These are phyloP conservation scores for Frieseomelitta varia DNA, from an alignment of 1,140 invertebrate species.

Conservation along the genomic window DNA sequence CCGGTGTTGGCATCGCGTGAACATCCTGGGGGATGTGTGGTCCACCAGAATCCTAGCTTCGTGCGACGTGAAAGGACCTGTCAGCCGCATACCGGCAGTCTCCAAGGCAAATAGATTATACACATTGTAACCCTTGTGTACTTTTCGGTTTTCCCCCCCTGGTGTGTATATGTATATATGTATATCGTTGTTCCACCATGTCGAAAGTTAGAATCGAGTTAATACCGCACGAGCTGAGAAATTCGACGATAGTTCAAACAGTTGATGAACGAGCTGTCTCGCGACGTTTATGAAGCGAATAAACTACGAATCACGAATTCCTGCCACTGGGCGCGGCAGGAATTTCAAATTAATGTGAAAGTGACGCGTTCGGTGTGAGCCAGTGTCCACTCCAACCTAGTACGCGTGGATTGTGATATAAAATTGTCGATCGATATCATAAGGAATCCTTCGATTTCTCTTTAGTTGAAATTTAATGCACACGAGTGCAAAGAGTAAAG, in stretches of 20 bases:
- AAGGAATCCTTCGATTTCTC: too few species aligned
- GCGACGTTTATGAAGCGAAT: not conserved
- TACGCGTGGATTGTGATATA: not conserved
- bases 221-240: not conserved
- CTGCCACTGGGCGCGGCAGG: too few species aligned
- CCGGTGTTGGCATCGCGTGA: not conserved
- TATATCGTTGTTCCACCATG: not conserved
- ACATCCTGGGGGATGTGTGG: constrained; percentile 19
- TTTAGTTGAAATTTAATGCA: too few species aligned
- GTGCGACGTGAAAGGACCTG: constrained; percentile 8
- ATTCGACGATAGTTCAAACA: not conserved
- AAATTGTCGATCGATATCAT: too few species aligned
- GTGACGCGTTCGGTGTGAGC: not conserved
- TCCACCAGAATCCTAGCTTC: constrained; percentile 6
- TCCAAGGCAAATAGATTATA: constrained; percentile 37
- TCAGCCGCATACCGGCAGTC: constrained; percentile 23
- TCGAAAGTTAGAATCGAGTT: constrained; percentile 8
- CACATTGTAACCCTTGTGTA: constrained; percentile 2
- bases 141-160: constrained; percentile 20
- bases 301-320: not conserved
- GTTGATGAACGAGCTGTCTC: not conserved
- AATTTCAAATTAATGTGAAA: not conserved
- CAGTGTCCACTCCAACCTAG: not conserved
- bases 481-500: too few species aligned
- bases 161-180: not conserved